These are phyloP conservation scores for Acridotheres tristis DNA, from an alignment of 2,797 vertebrate species.

Conservation along the genomic window DNA sequence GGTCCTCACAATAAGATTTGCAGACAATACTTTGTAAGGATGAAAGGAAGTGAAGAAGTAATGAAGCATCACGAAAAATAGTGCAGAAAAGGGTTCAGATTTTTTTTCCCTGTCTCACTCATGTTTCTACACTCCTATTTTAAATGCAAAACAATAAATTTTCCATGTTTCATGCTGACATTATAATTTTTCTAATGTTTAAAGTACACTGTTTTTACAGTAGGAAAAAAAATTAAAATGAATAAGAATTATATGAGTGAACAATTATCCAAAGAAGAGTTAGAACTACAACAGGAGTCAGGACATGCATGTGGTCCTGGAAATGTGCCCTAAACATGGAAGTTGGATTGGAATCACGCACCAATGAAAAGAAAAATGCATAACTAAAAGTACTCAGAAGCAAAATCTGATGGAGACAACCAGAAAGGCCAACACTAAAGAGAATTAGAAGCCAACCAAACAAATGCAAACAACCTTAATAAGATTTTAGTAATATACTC, in stretches of 20 bases:
- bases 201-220: background rate
- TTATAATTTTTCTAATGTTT: background rate
- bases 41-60: background rate
- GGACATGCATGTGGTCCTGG: rapidly evolving
- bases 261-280: background rate
- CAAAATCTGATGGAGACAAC: background rate
- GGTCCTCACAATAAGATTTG: background rate
- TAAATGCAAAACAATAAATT: background rate
- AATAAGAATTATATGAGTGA: background rate
- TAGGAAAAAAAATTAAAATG: background rate
- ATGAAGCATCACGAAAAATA: background rate
- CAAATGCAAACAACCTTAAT: background rate
- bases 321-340: background rate
- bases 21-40: background rate
- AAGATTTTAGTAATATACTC: background rate
- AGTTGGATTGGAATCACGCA: rapidly evolving
- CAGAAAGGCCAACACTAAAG: background rate
- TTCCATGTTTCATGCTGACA: background rate
- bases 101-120: background rate
- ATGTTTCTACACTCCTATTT: background rate
- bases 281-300: background rate
- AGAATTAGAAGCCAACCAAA: background rate
- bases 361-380: background rate
- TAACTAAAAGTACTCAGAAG: background rate
- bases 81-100: background rate